Conservation (phyloP, 2,888 invertebrate genomes). For the Drosophila neutralis region DNA sequence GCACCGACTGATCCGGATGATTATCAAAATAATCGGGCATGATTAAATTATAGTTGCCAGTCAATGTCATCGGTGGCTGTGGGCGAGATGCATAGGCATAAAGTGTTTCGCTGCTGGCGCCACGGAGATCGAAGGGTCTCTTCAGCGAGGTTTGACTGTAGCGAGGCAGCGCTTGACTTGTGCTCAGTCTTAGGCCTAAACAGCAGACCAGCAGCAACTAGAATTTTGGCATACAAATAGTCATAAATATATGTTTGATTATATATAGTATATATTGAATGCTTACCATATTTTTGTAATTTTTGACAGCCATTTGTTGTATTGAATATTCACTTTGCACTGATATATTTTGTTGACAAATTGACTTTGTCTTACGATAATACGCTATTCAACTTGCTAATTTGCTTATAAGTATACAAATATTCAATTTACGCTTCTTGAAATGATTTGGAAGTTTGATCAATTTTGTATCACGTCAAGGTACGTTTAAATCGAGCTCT, state of each 20-base stretch:
- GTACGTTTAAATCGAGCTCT: slow-evolving; percentile 67
- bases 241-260: background rate
- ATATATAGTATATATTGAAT: background rate
- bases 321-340: slow-evolving; percentile 5
- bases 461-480: slow-evolving; percentile 8
- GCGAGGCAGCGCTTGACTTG: slow-evolving; percentile 53
- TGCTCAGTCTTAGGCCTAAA: slow-evolving; percentile 27
- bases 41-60: slow-evolving; percentile 75
- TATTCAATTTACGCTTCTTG: slow-evolving; percentile 2
- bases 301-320: slow-evolving; percentile 41
- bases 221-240: background rate
- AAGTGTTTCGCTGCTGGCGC: slow-evolving; percentile 45
- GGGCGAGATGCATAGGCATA: slow-evolving; percentile 59
- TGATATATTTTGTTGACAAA: background rate
- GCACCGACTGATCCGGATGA: slow-evolving; percentile 73
- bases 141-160: slow-evolving; percentile 45
- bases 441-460: background rate
- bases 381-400: background rate
- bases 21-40: slow-evolving; percentile 75
- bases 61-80: slow-evolving; percentile 68
- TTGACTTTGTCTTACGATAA: background rate
- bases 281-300: slow-evolving; percentile 54
- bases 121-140: slow-evolving; percentile 38
- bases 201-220: slow-evolving; percentile 46
- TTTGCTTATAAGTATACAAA: background rate